Conservation (phyloP, 2,797 vertebrate species). For the Chaenodraco wilsoni region DNA sequence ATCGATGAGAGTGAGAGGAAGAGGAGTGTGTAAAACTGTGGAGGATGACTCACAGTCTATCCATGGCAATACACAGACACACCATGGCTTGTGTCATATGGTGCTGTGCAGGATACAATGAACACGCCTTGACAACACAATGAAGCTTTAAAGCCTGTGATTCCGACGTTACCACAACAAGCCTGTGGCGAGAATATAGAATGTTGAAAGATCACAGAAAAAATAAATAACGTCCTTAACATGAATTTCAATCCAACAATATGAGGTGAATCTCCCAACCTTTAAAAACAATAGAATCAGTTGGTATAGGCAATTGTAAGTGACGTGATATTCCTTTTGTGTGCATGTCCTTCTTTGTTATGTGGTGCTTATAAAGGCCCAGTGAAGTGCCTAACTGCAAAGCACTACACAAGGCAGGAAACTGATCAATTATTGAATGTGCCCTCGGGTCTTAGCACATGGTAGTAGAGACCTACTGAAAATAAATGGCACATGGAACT, state of each 20-base stretch:
- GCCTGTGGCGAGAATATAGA: background rate
- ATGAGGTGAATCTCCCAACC: background rate
- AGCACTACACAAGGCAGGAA: conserved; percentile 47
- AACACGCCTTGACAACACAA: conserved; percentile 45
- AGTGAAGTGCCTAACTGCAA: conserved; percentile 36
- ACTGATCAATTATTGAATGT: conserved; percentile 63
- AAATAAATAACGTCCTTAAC: background rate
- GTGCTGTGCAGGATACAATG: conserved; percentile 35
- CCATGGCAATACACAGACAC: conserved; percentile 50
- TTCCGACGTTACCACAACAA: conserved; percentile 4
- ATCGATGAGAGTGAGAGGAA: conserved; percentile 70
- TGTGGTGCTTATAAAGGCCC: conserved; percentile 34
- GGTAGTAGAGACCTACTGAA: conserved; percentile 28
- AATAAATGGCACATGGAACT: conserved; percentile 48
- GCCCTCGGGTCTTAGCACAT: conserved; percentile 58
- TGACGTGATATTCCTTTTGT: conserved; percentile 3
- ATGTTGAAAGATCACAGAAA: background rate
- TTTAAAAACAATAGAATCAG: background rate
- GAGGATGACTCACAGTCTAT: conserved; percentile 76
- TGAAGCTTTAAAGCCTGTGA: conserved; percentile 13
- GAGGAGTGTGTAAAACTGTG: conserved; percentile 59
- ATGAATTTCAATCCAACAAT: background rate
- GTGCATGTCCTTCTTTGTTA: conserved; percentile 16
- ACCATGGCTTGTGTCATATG: conserved; percentile 36
- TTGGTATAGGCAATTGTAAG: background rate